phyloP scores from a whole-genome alignment of 1,140 invertebrate genomes.

The Wasmannia auropunctata region DNA sequence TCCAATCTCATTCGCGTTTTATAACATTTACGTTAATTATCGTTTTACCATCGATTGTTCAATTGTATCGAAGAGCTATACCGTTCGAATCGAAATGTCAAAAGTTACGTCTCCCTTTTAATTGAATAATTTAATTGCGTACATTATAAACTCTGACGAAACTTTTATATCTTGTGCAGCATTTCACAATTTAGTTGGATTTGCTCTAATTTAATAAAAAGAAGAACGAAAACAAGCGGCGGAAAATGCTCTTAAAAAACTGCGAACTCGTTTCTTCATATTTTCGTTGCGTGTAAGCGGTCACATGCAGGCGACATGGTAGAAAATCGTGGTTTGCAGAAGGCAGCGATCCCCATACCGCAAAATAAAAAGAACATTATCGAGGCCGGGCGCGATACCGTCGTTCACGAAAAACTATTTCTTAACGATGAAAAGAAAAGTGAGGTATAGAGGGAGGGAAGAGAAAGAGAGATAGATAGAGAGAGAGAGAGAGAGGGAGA shows the following conservation, averaged over 20 bases:
- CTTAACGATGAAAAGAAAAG: neutral
- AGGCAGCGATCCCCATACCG: neutral
- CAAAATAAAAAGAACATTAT: conserved; percentile 36
- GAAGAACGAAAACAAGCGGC: neutral
- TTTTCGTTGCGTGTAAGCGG: neutral
- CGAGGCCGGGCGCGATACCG: conserved; percentile 9
- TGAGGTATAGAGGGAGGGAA: neutral
- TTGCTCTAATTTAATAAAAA: neutral
- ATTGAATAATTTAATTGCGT: neutral
- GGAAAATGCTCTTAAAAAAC: neutral
- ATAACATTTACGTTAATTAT: conserved; percentile 5
- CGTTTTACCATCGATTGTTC: neutral
- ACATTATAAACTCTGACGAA: neutral
- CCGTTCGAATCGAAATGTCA: neutral
- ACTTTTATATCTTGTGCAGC: neutral
- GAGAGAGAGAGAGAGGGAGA: neutral
- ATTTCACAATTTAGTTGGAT: neutral
- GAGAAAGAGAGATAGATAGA: neutral
- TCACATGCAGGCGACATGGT: conserved; percentile 26
- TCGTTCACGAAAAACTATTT: conserved; percentile 29
- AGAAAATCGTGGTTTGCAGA: conserved; percentile 29
- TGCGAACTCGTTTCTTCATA: neutral
- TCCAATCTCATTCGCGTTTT: conserved; percentile 25
- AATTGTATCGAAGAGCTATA: neutral
- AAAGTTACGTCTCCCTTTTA: neutral